These are phyloP conservation scores for Cheirogaleus medius DNA, from an alignment of 2,113 vertebrate genomes.

Conservation along the genomic window DNA sequence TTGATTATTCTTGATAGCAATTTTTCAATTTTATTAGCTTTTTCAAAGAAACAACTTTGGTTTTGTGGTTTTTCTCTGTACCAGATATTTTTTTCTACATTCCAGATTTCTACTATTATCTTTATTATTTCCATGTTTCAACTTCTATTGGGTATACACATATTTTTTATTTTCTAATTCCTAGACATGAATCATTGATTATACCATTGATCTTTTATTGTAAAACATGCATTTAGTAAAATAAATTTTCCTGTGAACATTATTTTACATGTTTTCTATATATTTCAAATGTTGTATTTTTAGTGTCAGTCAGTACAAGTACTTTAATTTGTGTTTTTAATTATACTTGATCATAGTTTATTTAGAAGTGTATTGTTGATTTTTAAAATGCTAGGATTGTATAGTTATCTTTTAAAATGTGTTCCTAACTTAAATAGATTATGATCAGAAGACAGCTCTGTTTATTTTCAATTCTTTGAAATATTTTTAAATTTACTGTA, in stretches of 20 bases:
- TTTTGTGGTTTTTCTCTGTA: neutral
- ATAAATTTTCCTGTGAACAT: neutral
- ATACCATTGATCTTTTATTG: neutral
- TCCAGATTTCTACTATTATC: neutral
- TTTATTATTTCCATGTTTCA: neutral
- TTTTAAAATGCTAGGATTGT: neutral
- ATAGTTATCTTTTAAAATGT: neutral
- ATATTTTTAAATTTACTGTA: neutral
- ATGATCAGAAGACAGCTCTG: neutral
- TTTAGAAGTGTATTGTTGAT: neutral
- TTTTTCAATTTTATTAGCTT: too few species aligned
- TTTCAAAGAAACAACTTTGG: neutral
- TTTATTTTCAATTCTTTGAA: neutral
- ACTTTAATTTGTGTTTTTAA: neutral
- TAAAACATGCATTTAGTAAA: neutral
- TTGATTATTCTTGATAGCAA: too few species aligned
- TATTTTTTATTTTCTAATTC: neutral
- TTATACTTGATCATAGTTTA: neutral
- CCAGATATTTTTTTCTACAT: neutral
- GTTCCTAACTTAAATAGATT: neutral
- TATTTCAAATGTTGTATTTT: neutral
- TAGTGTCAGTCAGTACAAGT: neutral
- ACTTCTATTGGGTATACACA: neutral
- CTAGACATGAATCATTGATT: neutral
- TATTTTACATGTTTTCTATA: neutral